Base-by-base conservation (phyloP, 2,888 invertebrate genomes). In the Apamea sordens region DNA sequence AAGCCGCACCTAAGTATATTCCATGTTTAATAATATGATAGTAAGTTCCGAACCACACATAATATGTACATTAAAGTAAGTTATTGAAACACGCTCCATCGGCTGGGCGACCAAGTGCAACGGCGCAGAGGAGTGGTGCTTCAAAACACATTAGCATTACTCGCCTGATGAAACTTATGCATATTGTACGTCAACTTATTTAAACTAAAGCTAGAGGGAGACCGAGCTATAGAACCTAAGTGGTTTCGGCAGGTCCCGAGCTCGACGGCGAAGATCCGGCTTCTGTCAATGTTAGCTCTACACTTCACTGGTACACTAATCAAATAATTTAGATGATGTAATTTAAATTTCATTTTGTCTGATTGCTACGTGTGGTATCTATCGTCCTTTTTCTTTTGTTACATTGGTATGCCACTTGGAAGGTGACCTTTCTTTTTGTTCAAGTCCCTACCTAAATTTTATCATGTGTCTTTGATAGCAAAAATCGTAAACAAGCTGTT, bases 131-230 rank as follows among this genome's bases (percentile, higher is more conserved):
- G 89, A 93, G 92, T 91, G 94, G 92, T 92, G 86, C 93, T 94
- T 91, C 90, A 92, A 94, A 94, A 94, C 91, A 91, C 94, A 94
- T 94, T 94, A 94, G 91, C 93, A 92, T 93, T 92, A 91, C 91
- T 90, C 88, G 93, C 88, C 86, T 90, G 91, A 92, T 92, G 92
- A 91, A 92, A 92, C 93, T 92, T 90, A 90, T 90, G 90, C 91
- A 92, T 91, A 91, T 89, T 90, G 88, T 91, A 89, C 84, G 83
- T 82, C 81, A 82, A 87, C 79, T 89, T 91, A 90, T 92, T 92
- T 90, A 89, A 87, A 87, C 87, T 87, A 80, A 83, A 78, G 89
- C 78, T 78, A 81, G 89, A 89, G 90, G 85, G 91, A 92, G 88
- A 88, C 75, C 79, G 76, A 86, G 15, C 59, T 69, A 63, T 72